Base-by-base conservation (phyloP, 1,140 invertebrate species). In the Cataglyphis hispanica region DNA sequence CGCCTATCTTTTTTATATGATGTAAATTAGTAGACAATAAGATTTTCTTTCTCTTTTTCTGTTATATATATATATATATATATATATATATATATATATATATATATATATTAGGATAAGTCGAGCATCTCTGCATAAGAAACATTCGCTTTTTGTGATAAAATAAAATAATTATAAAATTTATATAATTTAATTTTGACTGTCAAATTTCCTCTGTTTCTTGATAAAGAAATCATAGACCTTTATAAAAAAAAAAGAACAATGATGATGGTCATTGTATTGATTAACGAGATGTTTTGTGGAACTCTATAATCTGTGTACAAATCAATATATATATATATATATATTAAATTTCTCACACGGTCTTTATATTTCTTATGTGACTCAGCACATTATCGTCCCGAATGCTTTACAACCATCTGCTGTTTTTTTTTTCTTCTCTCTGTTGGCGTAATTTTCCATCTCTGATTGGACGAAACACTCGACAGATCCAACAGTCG, bases 401-500 rank as follows among this genome's bases (percentile, higher is more conserved):
- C 16, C 31, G 6, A n/a, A 43, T 25, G 37, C 37, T 27, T 64
- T 43, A 64, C 25, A n/a, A 40, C 60, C 58, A 77, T 78, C 31
- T 43, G 27, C 25, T 56, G 8, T 7, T 53, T 40, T 43, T 27
- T 53, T 40, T 43, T 27, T 63, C 76, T 56, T 34, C 50, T 50
- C 37, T 63, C 0, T 13, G 31, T 61, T 60, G 13, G 22, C 31
- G 10, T 76, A 43, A 16, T 84, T 46, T 64, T 66, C 25, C 11
- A 50, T 56, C 19, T 46, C 37, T 72, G 31, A 83, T 74, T 34
- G 67, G 13, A 37, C n/a, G 19, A 50, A 72, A 37, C 64, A 84
- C 83, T 86, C 87, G 84, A 89, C 69, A 19, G 60, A 37, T 77
- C 74, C 46, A 1, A 34, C 13, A 34, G 11, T 67, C 19, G 50